phyloP scores from a whole-genome alignment of 1,140 invertebrate species.

The Euwallacea fornicatus region DNA sequence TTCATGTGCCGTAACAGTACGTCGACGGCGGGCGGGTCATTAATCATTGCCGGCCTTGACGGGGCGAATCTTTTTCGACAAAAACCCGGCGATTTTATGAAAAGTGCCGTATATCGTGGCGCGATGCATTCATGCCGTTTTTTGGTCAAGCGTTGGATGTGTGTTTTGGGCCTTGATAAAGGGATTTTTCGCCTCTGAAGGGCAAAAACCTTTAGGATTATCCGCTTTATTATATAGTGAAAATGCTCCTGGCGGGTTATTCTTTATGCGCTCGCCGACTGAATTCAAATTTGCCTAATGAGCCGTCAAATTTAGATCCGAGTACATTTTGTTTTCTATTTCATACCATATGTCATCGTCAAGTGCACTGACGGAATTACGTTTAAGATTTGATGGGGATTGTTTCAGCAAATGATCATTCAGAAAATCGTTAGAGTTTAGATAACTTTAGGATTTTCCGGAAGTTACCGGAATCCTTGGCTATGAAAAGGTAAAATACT shows the following conservation, averaged over 20 bases:
- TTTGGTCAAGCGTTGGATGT: constrained; percentile 24
- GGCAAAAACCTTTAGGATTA: constrained; percentile 8
- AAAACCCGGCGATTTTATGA: constrained; percentile 27
- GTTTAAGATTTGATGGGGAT: too few species aligned
- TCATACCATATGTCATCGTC: too few species aligned
- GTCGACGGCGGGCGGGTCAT: constrained; percentile 17
- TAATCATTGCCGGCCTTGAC: constrained; percentile 32
- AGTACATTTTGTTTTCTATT: background rate
- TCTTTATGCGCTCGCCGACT: background rate
- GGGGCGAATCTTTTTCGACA: constrained; percentile 27
- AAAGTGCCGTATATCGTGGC: constrained; percentile 21
- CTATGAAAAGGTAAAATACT: too few species aligned
- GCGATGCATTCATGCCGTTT: constrained; percentile 28
- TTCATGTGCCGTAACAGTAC: constrained; percentile 25
- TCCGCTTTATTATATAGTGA: constrained; percentile 8
- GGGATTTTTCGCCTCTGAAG: constrained; percentile 10
- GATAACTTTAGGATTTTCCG: too few species aligned
- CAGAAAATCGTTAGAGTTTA: too few species aligned
- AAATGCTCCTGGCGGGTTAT: constrained; percentile 8
- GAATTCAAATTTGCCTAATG: constrained; percentile 16
- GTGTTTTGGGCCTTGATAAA: constrained; percentile 20
- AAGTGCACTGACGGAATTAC: too few species aligned
- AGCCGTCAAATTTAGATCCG: constrained; percentile 3
- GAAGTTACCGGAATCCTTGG: too few species aligned
- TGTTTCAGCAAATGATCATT: too few species aligned